Evolutionary conservation across 2,888 invertebrate species (phyloP), one percentile per base, ranked within the genome.

Genomic region (Nemurella pictetii): DNA sequence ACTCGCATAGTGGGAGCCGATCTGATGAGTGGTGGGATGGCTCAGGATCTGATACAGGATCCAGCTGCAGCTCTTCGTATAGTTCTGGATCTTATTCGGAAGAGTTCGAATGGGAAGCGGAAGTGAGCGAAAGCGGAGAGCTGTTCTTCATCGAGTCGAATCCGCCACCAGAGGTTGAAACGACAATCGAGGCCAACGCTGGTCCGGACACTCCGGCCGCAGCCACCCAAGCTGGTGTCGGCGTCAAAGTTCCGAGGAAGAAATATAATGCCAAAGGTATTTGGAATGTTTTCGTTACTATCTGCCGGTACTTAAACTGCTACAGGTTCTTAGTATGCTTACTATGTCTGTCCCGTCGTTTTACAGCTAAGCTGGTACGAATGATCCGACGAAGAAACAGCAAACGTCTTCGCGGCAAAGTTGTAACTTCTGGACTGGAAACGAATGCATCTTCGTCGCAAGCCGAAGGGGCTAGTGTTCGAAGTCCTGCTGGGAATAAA

Each of bases 61-160:
- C 87, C 0, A 86, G 87, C 27, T 87, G 87, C 55, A 87, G 86
- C 77, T 87, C 87, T 9, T 86, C 85, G 15, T 86, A 81, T n/a
- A 87, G 87, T 77, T 85, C 86, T n/a, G 87, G 83, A 0, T 87
- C 87, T 15, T 86, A 86, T n/a, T 82, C 82, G 27, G 82, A 82
- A 32, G 92, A 93, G 35, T 93, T 93, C 30, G 94, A 94, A 89
- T 94, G 94, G 94, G 94, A 94, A 89, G 92, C 93, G 0, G 93
- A 93, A 88, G 91, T 94, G 1, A 92, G 92, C 83, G 92, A 93
- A 87, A 92, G 94, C 87, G 95, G 95, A 1, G 94, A 94, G 88
- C 90, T 95, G 7, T 92, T 94, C 83, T 95, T 93, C 88, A 92
- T 94, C 29, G 94, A 94, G 89, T 92, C 92, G 80, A 90, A 90